These are phyloP conservation scores for Pantelozetes paolii DNA, from an alignment of 2,888 invertebrate genomes.

Conservation along the genomic window DNA sequence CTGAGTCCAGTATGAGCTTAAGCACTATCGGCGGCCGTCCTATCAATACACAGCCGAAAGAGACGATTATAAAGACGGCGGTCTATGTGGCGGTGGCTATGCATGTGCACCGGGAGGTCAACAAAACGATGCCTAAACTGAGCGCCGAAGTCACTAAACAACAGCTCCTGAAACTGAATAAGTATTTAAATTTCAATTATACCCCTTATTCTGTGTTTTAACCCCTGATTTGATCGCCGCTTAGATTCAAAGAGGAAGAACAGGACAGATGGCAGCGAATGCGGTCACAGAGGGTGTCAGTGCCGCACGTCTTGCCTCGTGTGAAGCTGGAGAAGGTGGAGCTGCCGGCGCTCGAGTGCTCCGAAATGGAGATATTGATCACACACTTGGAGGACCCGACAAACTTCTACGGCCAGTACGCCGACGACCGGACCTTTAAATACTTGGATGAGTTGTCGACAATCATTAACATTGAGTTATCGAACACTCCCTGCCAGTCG, in stretches of 20 bases:
- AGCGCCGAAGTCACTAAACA: no score
- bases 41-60: background rate
- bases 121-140: background rate
- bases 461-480: background rate
- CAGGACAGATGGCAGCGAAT: background rate
- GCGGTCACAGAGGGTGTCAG: background rate
- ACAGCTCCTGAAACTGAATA: background rate
- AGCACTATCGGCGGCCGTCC: background rate
- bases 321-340: background rate
- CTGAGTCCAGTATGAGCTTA: no score
- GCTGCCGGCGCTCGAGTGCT: conserved; percentile 20
- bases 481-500: background rate
- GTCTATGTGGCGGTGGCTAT: conserved; percentile 71
- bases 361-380: conserved; percentile 16
- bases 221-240: background rate
- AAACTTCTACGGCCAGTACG: conserved; percentile 66
- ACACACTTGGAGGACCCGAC: conserved; percentile 50
- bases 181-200: background rate
- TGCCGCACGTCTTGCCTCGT: background rate
- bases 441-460: background rate
- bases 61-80: conserved; percentile 49
- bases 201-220: background rate
- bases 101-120: conserved; percentile 50
- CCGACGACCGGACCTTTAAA: conserved; percentile 53
- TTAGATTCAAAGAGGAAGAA: background rate